A percentile compares a stretch with the other conserved stretches of the same genome.
phyloP scores from a whole-genome alignment of 2,797 vertebrate species.

The Carduelis carduelis region DNA sequence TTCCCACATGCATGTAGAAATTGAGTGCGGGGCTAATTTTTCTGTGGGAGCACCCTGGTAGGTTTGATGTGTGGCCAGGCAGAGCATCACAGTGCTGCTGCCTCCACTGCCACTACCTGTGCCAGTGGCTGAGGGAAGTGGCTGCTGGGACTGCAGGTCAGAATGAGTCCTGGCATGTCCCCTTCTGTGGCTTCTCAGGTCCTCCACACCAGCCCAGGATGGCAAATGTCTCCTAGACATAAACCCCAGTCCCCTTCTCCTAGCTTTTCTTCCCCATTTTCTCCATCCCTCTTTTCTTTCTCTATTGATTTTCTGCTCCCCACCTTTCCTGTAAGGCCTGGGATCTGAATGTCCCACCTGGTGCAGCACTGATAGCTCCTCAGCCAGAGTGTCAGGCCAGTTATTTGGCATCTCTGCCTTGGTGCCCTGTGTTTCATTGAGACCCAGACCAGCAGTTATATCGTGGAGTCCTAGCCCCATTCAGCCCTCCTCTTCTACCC shows the following conservation, averaged over 20 bases:
- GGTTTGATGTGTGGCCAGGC: neutral
- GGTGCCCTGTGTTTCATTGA: neutral
- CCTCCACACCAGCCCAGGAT: neutral
- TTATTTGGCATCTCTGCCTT: neutral
- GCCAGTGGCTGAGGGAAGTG: neutral
- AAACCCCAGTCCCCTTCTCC: neutral
- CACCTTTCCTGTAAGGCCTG: neutral
- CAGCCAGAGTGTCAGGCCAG: rapidly evolving
- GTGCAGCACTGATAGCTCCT: neutral
- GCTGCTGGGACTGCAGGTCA: neutral
- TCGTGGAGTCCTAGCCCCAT: rapidly evolving
- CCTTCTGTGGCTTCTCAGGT: neutral
- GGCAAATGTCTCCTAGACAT: neutral
- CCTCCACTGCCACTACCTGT: neutral
- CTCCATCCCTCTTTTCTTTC: neutral
- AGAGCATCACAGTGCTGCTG: neutral
- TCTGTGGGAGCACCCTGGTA: neutral
- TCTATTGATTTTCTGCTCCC: neutral
- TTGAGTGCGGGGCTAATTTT: neutral
- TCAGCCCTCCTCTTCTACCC: neutral
- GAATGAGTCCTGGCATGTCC: rapidly evolving
- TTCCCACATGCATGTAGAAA: neutral
- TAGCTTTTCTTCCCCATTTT: neutral
- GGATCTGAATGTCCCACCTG: neutral
- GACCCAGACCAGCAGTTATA: neutral